phyloP scores from a whole-genome alignment of 2,113 vertebrate genomes.

The Paradisaea rubra region DNA sequence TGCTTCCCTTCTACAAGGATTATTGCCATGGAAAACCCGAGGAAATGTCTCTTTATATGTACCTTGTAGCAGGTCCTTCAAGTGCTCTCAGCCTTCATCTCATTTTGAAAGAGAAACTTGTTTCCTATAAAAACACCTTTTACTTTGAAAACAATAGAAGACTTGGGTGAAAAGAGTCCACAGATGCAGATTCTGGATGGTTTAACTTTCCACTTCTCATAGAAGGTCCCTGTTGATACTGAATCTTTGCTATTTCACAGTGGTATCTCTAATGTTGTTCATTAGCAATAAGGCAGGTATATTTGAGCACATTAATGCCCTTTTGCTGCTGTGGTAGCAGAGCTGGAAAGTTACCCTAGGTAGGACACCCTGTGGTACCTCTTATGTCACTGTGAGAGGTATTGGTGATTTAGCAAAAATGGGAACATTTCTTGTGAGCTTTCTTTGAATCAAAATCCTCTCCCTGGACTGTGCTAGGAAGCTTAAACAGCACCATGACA shows the following conservation, averaged over 20 bases:
- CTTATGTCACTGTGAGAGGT: not conserved
- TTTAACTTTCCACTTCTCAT: slow-evolving; percentile 2
- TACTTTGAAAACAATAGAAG: slow-evolving; percentile 53
- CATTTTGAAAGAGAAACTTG: slow-evolving; percentile 47
- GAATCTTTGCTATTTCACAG: slow-evolving; percentile 12
- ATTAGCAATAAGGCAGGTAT: not conserved
- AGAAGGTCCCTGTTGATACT: slow-evolving; percentile 9
- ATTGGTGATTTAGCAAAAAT: rapidly evolving
- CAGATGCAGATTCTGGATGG: not conserved
- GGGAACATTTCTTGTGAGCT: not conserved
- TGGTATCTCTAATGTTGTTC: not conserved
- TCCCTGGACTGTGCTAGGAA: not conserved
- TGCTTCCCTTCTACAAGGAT: slow-evolving; percentile 59
- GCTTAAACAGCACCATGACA: not conserved
- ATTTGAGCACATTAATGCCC: not conserved
- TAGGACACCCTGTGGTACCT: not conserved
- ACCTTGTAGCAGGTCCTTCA: slow-evolving; percentile 54
- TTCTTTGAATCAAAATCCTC: not conserved
- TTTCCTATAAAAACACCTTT: slow-evolving; percentile 45
- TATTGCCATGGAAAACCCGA: slow-evolving; percentile 47
- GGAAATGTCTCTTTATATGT: slow-evolving; percentile 53
- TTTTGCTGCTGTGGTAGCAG: not conserved
- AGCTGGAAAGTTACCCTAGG: not conserved
- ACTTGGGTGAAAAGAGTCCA: slow-evolving; percentile 16
- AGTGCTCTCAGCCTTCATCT: slow-evolving; percentile 29